Evolutionary conservation across 2,797 vertebrate species (phyloP), one percentile per base, ranked within the genome.

Genomic region (Schizopygopsis malacanthus): DNA sequence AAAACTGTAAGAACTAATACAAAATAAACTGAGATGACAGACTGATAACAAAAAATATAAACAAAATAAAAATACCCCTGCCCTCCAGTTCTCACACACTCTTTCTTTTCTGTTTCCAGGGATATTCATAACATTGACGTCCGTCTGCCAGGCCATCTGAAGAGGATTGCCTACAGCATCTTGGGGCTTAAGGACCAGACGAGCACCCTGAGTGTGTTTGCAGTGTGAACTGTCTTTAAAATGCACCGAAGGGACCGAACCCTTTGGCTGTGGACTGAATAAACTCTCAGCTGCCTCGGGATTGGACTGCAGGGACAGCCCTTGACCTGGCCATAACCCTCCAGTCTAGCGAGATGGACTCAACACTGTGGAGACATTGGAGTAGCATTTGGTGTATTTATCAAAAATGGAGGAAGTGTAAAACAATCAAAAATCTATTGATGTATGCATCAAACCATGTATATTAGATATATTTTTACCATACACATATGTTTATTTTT

Each of bases 161-260:
- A 99, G 91, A 96, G 98, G 86, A 97, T 99, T 0, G 96, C 97
- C 86, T 98, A 98, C 93, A 99, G 98, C 94, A 96, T 99, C 88
- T 88, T 99, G 94, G 97, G 97, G 20, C 93, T 99, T 87, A 98
- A 97, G 93, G 98, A 99, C 92, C 97, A 98, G 91, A 97, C 95
- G 13, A 97, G 95, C 87, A 95, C 95, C 0, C 93, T 97, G 89
- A 98, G 97, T 8, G 95, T 96, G 84, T 97, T 97, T 50, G 94
- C 95, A 3, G 95, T 96, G 93, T 96, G 94, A 96, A 22, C 56
- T 79, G 39, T 54, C 85, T 56, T 28, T 39, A 11, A 28, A 84
- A 86, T 81, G 6, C 47, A 52, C 45, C 37, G 59, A 50, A 72
- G 84, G 88, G 84, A 87, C 76, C 28, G 70, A 84, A 86, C 90